Base-by-base conservation (phyloP, 2,113 vertebrate species). In the Callipepla squamata region DNA sequence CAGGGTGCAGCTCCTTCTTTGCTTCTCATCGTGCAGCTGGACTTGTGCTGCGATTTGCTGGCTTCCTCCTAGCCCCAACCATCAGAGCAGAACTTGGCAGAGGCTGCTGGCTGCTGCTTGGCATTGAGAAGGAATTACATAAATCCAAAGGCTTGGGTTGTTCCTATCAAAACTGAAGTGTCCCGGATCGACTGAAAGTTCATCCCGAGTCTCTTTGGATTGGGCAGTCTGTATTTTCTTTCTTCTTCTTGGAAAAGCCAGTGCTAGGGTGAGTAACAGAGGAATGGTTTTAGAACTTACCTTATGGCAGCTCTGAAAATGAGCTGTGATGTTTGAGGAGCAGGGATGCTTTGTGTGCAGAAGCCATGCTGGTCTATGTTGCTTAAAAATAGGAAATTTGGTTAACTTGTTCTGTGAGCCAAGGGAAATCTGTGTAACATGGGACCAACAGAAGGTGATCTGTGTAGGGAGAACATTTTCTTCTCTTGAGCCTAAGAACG, bases 51-150 rank as follows among this genome's bases (percentile, higher is more conserved):
- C 25, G 34, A 44, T 92, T 89, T 81, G 62, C 13, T 0, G 2
- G 28, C 30, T 85, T 72, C 34, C 79, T 38, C 62, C 63, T 58
- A 50, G 57, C 65, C 47, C 20, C 17, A 78, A 9, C 59, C 58
- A 38, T 67, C 50, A 80, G 61, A 78, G 4, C 76, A 22, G 7
- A 82, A 0, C 45, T 85, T 30, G 19, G 80, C 51, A 75, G 66
- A 92, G 44, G 47, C 69, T 82, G 45, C 58, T 93, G 70, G 32
- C 70, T 94, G 76, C 76, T 80, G 48, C 76, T 82, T 62, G 76
- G 42, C 85, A 45, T 88, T 8, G 2, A 45, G 80, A 45, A 73
- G 57, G 68, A 91, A 44, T 94, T 58, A 30, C 26, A 5, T 34
- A 44, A 47, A 44, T 85, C n/a, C 38, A n/a, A 70, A 72, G 48